phyloP scores from a whole-genome alignment of 2,888 invertebrate species.

The Morpho achilles region DNA sequence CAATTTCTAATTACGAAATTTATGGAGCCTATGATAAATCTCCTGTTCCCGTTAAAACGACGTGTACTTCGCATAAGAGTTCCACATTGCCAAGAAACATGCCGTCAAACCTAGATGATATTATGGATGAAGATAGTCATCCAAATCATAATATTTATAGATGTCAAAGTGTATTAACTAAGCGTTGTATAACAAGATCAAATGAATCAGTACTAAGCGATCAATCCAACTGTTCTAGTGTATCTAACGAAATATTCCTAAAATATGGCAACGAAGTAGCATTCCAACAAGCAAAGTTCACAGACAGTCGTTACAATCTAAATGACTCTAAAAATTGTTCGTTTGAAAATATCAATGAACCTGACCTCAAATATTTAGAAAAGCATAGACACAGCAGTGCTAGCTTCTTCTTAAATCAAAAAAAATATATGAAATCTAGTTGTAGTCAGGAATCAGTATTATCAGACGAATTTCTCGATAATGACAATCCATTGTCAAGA shows the following conservation, averaged over 20 bases:
- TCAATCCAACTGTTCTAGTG: constrained; percentile 72
- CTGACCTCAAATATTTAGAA: constrained; percentile 67
- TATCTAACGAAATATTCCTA: constrained; percentile 74
- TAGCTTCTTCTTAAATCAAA: constrained; percentile 88
- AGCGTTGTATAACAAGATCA: constrained; percentile 79
- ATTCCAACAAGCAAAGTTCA: constrained; percentile 68
- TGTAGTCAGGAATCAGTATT: constrained; percentile 88
- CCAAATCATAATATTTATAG: constrained; percentile 65
- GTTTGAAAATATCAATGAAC: constrained; percentile 63
- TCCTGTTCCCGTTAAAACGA: constrained; percentile 57
- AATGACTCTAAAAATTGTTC: constrained; percentile 72
- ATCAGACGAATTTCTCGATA: constrained; percentile 82
- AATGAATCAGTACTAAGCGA: constrained; percentile 76
- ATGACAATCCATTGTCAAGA: constrained; percentile 80
- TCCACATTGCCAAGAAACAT: constrained; percentile 73
- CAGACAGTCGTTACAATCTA: constrained; percentile 66
- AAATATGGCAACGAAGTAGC: constrained; percentile 72
- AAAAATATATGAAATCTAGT: constrained; percentile 80
- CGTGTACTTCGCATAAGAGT: constrained; percentile 63
- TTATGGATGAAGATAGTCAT: constrained; percentile 68
- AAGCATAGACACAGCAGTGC: constrained; percentile 85
- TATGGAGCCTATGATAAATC: constrained; percentile 69
- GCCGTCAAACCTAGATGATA: constrained; percentile 75
- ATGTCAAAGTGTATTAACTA: constrained; percentile 72
- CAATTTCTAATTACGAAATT: constrained; percentile 89